Evolutionary conservation across 2,888 invertebrate species (phyloP), one percentile per base, ranked within the genome.

Genomic region (Synergus japonicus): DNA sequence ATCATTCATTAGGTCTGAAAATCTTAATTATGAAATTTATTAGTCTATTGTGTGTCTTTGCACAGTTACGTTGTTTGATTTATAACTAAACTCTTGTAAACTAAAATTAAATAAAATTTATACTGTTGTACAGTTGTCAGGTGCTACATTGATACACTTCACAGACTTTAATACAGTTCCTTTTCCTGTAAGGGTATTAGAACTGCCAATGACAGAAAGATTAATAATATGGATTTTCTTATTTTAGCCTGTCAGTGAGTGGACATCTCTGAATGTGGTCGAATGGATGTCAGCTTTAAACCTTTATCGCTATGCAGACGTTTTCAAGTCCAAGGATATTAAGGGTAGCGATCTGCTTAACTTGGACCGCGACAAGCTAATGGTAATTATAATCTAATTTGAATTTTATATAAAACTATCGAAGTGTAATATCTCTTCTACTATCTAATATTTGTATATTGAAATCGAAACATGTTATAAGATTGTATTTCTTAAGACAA

Each of bases 231-330:
- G 7, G 4, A 10, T 73, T 73, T 85, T 87, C 85, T 85, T 88
- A 85, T 93, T 93, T 18, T 93, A 96, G 96, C 94, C 95, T 79
- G 93, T 96, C 85, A 93, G 93, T 84, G 94, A 96, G 89, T 96
- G 96, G 96, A 94, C 94, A 60, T 94, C 95, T 78, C 91, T 93
- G 77, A 94, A 96, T 90, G 96, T 96, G 65, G 94, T 95, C 80
- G 96, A 96, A 92, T 96, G 96, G 95, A 95, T 96, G 95, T 95
- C 96, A 78, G 95, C 95, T 76, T 92, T 95, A 80, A 96, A 96
- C 91, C 93, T 96, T 81, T 95, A 95, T 92, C 93, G 95, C 82
- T 95, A 96, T 92, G 94, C 95, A 81, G 96, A 96, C 88, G 93
- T 95, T 82, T 96, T 96, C 93, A 94, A 95, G 88, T 95, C 95